Conservation (phyloP, 2,797 vertebrate species). For the Chromobotia macracanthus region DNA sequence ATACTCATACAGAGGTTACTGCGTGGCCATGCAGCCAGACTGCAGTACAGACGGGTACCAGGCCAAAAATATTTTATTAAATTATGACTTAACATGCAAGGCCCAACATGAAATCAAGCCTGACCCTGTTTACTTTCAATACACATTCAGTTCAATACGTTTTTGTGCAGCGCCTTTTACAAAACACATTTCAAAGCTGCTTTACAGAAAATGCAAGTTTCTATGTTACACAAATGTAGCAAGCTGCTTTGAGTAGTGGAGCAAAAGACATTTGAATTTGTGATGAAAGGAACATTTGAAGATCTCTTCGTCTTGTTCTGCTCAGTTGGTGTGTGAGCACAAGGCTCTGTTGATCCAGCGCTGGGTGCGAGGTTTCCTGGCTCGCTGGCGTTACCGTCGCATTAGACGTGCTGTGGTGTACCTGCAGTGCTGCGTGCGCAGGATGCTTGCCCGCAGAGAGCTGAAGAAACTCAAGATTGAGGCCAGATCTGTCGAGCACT, state of each 20-base stretch:
- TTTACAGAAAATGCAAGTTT: too few relatives aligned
- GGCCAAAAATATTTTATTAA: not conserved
- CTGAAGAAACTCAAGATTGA: conserved; percentile 91
- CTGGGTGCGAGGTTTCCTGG: conserved; percentile 85
- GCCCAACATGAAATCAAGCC: not conserved
- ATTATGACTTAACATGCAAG: not conserved
- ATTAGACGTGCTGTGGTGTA: conserved; percentile 80
- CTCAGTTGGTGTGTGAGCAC: conserved; percentile 86
- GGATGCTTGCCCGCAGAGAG: conserved; percentile 87
- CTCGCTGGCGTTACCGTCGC: conserved; percentile 74
- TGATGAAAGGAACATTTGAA: not conserved
- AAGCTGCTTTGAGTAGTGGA: too few relatives aligned
- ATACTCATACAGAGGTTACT: conserved; percentile 84
- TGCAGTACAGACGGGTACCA: conserved; percentile 78
- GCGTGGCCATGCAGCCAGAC: conserved; percentile 82
- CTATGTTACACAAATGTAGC: too few relatives aligned
- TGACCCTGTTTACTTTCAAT: not conserved
- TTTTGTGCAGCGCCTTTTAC: too few relatives aligned
- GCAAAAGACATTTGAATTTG: not conserved
- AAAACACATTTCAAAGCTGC: too few relatives aligned
- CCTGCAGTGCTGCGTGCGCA: conserved; percentile 90
- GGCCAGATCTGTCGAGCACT: conserved; percentile 92
- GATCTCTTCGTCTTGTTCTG: not conserved
- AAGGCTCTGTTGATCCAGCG: conserved; percentile 89
- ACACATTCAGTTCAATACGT: too few relatives aligned